Percentiles rank a stretch among this genome's conserved stretches.
phyloP scores from a whole-genome alignment of 2,797 vertebrate genomes.

The Chelon auratus region DNA sequence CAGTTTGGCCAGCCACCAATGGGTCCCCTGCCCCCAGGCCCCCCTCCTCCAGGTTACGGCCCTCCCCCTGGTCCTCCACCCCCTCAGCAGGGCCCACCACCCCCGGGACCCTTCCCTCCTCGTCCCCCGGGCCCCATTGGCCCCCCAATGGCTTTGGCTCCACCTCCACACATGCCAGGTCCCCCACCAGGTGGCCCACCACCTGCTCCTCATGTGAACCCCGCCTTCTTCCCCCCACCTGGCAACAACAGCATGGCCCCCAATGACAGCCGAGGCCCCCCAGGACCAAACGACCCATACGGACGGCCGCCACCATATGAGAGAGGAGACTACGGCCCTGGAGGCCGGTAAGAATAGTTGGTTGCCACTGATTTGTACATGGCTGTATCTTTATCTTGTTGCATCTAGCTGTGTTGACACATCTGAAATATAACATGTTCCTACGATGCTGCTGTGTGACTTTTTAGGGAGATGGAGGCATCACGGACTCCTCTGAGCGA shows the following conservation, averaged over 20 bases:
- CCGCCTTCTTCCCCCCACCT: conserved; percentile 98
- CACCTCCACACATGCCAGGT: conserved; percentile 96
- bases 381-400: not conserved
- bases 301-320: conserved; percentile 97
- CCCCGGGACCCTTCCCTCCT: conserved; percentile 94
- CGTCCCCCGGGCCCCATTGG: conserved; percentile 95
- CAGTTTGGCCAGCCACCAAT: conserved; percentile 97
- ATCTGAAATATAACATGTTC: not conserved
- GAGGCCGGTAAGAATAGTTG: conserved; percentile 89
- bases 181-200: conserved; percentile 97
- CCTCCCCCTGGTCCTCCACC: conserved; percentile 93
- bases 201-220: conserved; percentile 98
- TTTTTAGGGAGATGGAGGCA: conserved; percentile 94
- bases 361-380: not conserved
- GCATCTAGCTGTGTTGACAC: not conserved
- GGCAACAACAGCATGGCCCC: conserved; percentile 95
- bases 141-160: conserved; percentile 94
- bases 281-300: conserved; percentile 92
- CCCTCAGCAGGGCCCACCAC: conserved; percentile 91
- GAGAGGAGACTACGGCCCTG: conserved; percentile 97
- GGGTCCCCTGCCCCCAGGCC: conserved; percentile 89
- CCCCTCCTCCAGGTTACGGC: conserved; percentile 96
- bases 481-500: conserved; percentile 95
- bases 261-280: conserved; percentile 93
- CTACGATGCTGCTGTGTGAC: not conserved